Conservation (phyloP, 2,888 invertebrate species). For the Heliconius sara region DNA sequence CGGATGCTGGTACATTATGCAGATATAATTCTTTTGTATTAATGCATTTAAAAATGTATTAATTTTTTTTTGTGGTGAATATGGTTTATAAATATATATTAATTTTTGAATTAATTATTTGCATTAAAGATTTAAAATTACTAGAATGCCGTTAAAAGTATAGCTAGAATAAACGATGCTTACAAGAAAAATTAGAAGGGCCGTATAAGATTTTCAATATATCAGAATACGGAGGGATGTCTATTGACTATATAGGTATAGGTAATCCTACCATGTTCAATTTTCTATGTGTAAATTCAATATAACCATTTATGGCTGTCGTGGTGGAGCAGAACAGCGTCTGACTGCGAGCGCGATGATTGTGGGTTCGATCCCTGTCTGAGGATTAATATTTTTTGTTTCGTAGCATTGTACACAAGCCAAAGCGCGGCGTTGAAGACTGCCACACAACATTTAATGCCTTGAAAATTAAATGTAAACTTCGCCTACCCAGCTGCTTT, state of each 20-base stretch:
- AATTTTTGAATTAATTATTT: background rate
- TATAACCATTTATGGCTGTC: background rate
- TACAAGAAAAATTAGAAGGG: background rate
- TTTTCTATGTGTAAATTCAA: no score
- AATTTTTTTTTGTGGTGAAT: background rate
- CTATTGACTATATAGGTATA: background rate
- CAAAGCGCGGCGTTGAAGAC: background rate
- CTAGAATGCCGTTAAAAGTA: background rate
- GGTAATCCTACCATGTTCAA: no score
- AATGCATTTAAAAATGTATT: background rate
- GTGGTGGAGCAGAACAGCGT: no score
- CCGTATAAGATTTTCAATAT: background rate
- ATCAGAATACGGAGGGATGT: background rate
- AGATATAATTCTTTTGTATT: conserved; percentile 2
- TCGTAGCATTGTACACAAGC: background rate
- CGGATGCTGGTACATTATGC: background rate
- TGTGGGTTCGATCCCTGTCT: background rate
- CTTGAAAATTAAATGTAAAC: no score
- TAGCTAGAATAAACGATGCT: background rate
- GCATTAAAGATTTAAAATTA: background rate
- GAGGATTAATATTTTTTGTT: background rate
- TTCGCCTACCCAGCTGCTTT: background rate
- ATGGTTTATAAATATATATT: background rate
- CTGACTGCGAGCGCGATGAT: background rate
- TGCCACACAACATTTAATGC: background rate